phyloP scores from a whole-genome alignment of 2,113 vertebrate species.

The Xiphophorus couchianus region DNA sequence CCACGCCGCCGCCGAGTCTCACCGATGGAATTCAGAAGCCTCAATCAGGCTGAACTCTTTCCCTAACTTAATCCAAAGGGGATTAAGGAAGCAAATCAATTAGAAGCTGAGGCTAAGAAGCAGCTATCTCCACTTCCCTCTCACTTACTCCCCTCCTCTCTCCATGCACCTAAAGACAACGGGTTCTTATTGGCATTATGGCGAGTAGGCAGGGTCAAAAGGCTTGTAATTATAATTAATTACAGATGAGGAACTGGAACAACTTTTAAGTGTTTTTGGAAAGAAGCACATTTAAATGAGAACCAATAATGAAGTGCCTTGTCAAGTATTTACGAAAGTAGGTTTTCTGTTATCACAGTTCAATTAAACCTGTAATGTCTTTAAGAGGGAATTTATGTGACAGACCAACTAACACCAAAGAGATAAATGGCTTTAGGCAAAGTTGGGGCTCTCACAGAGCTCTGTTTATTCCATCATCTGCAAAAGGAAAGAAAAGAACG shows the following conservation, averaged over 20 bases:
- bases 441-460: too few relatives aligned
- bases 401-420: too few relatives aligned
- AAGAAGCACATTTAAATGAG: neutral
- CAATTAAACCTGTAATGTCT: too few relatives aligned
- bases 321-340: too few relatives aligned
- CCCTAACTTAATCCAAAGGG: slow-evolving; percentile 65
- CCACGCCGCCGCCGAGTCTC: slow-evolving; percentile 38
- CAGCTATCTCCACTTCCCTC: slow-evolving; percentile 40
- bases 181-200: slow-evolving; percentile 42
- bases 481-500: too few relatives aligned
- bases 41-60: slow-evolving; percentile 66
- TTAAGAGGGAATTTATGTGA: too few relatives aligned
- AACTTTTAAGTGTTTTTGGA: slow-evolving; percentile 4
- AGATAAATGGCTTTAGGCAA: too few relatives aligned
- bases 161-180: slow-evolving; percentile 45
- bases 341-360: too few relatives aligned
- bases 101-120: slow-evolving; percentile 67
- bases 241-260: slow-evolving; percentile 33
- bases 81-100: slow-evolving; percentile 81
- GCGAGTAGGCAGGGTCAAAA: slow-evolving; percentile 28
- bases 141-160: slow-evolving; percentile 34
- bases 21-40: slow-evolving; percentile 62
- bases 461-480: too few relatives aligned
- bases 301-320: neutral
- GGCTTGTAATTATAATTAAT: slow-evolving; percentile 46